Evolutionary conservation across 2,797 vertebrate genomes (phyloP), one percentile per base, ranked within the genome.

Genomic region (Emys orbicularis): DNA sequence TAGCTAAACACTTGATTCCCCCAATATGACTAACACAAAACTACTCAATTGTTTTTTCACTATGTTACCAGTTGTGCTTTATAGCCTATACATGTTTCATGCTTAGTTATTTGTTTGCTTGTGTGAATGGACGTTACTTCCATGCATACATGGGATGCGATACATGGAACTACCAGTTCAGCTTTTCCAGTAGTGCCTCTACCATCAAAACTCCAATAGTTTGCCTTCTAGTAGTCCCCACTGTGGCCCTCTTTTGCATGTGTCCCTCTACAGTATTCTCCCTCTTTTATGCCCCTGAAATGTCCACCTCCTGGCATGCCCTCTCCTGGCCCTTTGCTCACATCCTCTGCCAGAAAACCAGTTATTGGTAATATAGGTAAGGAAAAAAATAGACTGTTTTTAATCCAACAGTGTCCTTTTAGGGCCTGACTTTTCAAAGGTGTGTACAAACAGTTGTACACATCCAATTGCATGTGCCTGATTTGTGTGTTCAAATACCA

Each of bases 341-440:
- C 81, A 74, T 92, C 89, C 83, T 44, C 72, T 57, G 72, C 87
- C 83, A 92, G 81, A 11, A 57, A 53, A 72, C 83, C 86, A 72
- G 27, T 89, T 92, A 72, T 34, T 41, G 90, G 49, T 74, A 87
- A 72, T 31, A 18, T 27, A 29, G 80, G 88, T 79, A 21, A 18
- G 87, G 91, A 95, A 91, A 56, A 56, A 5, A 23, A 84, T 82
- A 86, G 61, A 15, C n/a, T 18, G 81, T 84, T 91, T 61, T 92
- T 90, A 23, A 49, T 61, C 65, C 92, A 87, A 68, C 19, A 49
- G 12, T 68, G 29, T 50, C n/a, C 53, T 92, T 90, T 19, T 81
- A 84, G 61, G 50, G 57, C 50, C 93, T 41, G n/a, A 23, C 37
- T 72, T 61, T 82, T 86, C 0, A 0, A 81, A 83, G 52, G 16